Evolutionary conservation across 2,797 vertebrate genomes (phyloP), one percentile per base, ranked within the genome.

Genomic region (Gila robusta): DNA sequence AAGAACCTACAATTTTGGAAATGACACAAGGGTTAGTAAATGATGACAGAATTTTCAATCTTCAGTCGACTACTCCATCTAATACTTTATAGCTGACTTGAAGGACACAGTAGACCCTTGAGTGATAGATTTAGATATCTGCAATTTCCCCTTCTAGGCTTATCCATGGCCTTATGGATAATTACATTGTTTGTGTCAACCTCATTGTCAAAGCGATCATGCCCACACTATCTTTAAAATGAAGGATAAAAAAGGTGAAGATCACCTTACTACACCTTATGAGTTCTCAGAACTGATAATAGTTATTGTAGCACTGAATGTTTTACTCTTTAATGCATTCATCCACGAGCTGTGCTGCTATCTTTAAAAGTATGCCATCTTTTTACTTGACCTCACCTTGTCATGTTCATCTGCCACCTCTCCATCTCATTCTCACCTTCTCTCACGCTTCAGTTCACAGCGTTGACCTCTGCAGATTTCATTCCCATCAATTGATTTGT

Each of bases 401-500:
- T 86, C 70, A 86, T 86, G 84, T 81, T 86, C 84, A 86, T 80
- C 84, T 73, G 83, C 88, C 80, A 88, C 78, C 83, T 79, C 86
- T 79, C 88, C 86, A 79, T 89, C 89, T 87, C 66, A 88, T 74
- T 89, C 59, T 90, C 85, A 59, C 66, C 88, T 86, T 84, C 89
- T 82, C 79, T 77, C 79, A 49, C n/a, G 88, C 87, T 87, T 84
- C 81, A 78, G 52, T 81, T 81, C 87, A 47, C 93, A 94, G 94
- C 96, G 95, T 95, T 96, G 97, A 97, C 97, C 97, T 96, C 94
- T 3, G 94, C 94, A 96, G 97, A 97, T 98, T 97, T 96, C 95
- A 81, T 96, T 95, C 96, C 96, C 97, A 97, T 98, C 98, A 98
- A 97, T 96, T 98, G 97, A 97, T 97, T 98, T 96, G 96, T 97